Conservation (phyloP, 1,140 invertebrate species). For the Neocloeon triangulifer region DNA sequence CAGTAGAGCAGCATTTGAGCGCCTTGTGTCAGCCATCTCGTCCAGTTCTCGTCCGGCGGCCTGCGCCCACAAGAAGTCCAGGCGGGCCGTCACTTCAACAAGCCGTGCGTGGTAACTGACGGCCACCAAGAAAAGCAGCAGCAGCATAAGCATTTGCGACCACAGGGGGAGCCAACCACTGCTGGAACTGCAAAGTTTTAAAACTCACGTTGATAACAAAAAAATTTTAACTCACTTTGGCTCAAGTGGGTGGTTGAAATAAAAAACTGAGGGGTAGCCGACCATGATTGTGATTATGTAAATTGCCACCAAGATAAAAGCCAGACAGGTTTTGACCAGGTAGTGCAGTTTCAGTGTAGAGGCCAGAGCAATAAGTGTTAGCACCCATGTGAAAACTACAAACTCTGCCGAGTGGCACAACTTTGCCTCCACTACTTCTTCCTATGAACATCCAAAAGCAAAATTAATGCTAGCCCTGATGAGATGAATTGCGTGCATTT, state of each 20-base stretch:
- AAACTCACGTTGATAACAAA: constrained; percentile 7
- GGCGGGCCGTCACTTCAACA: constrained; percentile 66
- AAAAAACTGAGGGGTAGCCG: constrained; percentile 21
- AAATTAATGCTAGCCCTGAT: too few species aligned
- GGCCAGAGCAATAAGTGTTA: constrained; percentile 73
- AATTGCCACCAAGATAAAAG: constrained; percentile 44
- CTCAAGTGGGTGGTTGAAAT: too few species aligned
- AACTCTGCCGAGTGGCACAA: constrained; percentile 58
- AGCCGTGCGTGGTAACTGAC: constrained; percentile 78
- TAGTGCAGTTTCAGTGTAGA: constrained; percentile 86
- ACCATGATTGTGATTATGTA: constrained; percentile 46
- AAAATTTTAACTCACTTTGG: too few species aligned
- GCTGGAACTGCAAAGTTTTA: constrained; percentile 10
- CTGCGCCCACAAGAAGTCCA: constrained; percentile 91
- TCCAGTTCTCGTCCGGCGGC: constrained; percentile 70
- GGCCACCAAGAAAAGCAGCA: constrained; percentile 61
- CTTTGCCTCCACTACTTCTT: too few species aligned
- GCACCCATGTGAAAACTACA: constrained; percentile 77
- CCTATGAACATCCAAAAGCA: too few species aligned
- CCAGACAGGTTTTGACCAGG: constrained; percentile 63
- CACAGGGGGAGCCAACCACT: constrained; percentile 35
- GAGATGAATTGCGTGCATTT: too few species aligned
- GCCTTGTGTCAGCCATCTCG: constrained; percentile 75
- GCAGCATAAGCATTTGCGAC: constrained; percentile 54
- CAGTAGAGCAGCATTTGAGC: constrained; percentile 63